A percentile compares a stretch with the other conserved stretches of the same genome.
Evolutionary conservation across 2,797 vertebrate species (phyloP).

Genomic region (Paratrypauchen microcephalus): DNA sequence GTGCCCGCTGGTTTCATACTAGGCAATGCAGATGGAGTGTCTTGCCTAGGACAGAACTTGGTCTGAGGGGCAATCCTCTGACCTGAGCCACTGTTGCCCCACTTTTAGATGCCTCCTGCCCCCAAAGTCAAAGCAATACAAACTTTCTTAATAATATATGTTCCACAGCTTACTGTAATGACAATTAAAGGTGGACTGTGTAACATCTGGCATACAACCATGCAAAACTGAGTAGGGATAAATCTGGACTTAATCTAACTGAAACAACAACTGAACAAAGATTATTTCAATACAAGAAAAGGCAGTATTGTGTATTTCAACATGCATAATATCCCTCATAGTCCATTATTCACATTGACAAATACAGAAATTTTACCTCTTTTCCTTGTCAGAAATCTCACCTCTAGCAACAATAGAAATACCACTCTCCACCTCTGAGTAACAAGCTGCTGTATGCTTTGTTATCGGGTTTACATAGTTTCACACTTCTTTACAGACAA

Average conservation of each 20-base stretch:
- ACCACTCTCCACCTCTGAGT: conserved; percentile 25
- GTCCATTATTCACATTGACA: conserved; percentile 25
- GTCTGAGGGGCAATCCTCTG: too few species aligned
- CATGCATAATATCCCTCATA: too few species aligned
- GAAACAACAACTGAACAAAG: neutral
- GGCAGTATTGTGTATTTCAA: too few species aligned
- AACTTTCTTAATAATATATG: too few species aligned
- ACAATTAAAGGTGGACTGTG: conserved; percentile 8
- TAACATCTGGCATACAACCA: neutral
- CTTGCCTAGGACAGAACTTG: too few species aligned
- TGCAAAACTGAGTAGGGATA: conserved; percentile 23
- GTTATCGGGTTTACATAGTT: conserved; percentile 54
- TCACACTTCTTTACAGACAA: conserved; percentile 36
- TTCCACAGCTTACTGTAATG: neutral
- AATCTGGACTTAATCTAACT: too few species aligned
- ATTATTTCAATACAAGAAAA: too few species aligned
- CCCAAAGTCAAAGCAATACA: too few species aligned
- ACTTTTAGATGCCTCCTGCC: too few species aligned
- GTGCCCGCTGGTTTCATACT: too few species aligned
- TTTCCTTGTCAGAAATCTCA: conserved; percentile 40
- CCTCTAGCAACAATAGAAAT: conserved; percentile 37
- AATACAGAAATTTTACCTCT: conserved; percentile 22
- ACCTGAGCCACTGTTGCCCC: too few species aligned
- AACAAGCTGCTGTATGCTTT: conserved; percentile 37
- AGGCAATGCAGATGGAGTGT: too few species aligned